Evolutionary conservation across 2,888 invertebrate species (phyloP).

Genomic region (Papilio elwesi): DNA sequence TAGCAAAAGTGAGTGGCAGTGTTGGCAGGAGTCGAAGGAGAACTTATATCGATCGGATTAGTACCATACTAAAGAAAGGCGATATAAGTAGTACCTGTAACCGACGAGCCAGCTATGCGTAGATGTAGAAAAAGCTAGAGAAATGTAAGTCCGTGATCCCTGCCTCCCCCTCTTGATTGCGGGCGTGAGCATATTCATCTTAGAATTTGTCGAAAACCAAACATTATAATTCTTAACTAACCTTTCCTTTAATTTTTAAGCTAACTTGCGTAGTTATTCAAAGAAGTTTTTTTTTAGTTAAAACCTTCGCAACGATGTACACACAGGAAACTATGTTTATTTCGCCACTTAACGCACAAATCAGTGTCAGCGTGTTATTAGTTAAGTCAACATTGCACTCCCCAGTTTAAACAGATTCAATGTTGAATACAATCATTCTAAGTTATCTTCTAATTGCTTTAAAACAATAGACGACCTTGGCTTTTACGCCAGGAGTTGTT

Average conservation of each 20-base stretch:
- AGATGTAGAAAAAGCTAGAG: too few relatives aligned
- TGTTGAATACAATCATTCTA: slow-evolving; percentile 13
- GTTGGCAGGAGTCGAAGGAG: too few relatives aligned
- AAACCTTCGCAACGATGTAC: not conserved
- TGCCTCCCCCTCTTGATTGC: too few relatives aligned
- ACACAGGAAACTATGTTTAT: slow-evolving; percentile 26
- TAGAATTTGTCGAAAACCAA: not conserved
- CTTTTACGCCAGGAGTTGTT: not conserved
- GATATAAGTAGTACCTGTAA: too few relatives aligned
- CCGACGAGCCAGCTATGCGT: too few relatives aligned
- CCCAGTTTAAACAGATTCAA: slow-evolving; percentile 23
- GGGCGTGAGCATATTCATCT: too few relatives aligned
- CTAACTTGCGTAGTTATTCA: not conserved
- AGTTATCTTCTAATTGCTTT: slow-evolving; percentile 14
- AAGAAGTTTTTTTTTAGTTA: not conserved
- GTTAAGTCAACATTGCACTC: slow-evolving; percentile 24
- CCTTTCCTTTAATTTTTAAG: not conserved
- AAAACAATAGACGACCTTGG: slow-evolving; percentile 16
- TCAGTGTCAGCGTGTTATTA: slow-evolving; percentile 23
- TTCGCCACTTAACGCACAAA: slow-evolving; percentile 23
- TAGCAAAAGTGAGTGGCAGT: too few relatives aligned
- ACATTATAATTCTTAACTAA: not conserved
- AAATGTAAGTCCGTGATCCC: too few relatives aligned
- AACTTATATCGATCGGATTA: too few relatives aligned
- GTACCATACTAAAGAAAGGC: too few relatives aligned